phyloP scores from a whole-genome alignment of 2,888 invertebrate genomes.

The Dynastes hyllus region DNA sequence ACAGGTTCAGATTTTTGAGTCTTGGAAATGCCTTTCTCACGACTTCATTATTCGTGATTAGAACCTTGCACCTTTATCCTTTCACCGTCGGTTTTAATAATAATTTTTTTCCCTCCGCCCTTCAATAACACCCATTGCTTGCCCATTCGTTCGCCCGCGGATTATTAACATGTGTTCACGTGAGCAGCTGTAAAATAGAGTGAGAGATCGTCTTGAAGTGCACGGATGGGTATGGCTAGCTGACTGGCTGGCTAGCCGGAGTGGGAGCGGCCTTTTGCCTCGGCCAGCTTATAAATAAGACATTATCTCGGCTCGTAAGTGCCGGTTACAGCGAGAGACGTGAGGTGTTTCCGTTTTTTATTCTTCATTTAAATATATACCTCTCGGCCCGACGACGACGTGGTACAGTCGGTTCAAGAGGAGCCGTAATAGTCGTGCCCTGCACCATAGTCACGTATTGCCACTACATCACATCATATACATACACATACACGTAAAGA shows the following conservation, averaged over 20 bases:
- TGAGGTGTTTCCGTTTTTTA: constrained; percentile 68
- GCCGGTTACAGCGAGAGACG: constrained; percentile 66
- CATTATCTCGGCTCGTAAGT: constrained; percentile 67
- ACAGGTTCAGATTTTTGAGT: too few relatives aligned
- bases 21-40: too few relatives aligned
- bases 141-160: not conserved
- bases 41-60: too few relatives aligned
- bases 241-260: constrained; percentile 14
- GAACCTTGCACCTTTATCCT: too few relatives aligned
- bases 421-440: constrained; percentile 39
- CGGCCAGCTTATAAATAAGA: constrained; percentile 67
- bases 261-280: constrained; percentile 30
- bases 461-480: not conserved
- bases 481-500: too few relatives aligned
- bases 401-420: constrained; percentile 60
- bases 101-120: not conserved
- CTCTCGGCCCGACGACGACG: constrained; percentile 41
- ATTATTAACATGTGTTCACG: constrained; percentile 48
- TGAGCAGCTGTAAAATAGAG: constrained; percentile 43
- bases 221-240: constrained; percentile 5
- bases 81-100: not conserved
- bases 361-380: constrained; percentile 65
- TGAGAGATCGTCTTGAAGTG: constrained; percentile 33
- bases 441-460: constrained; percentile 36
- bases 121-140: not conserved